These are phyloP conservation scores for Pyrocephalus nanus DNA, from an alignment of 2,797 vertebrate species.

Conservation along the genomic window DNA sequence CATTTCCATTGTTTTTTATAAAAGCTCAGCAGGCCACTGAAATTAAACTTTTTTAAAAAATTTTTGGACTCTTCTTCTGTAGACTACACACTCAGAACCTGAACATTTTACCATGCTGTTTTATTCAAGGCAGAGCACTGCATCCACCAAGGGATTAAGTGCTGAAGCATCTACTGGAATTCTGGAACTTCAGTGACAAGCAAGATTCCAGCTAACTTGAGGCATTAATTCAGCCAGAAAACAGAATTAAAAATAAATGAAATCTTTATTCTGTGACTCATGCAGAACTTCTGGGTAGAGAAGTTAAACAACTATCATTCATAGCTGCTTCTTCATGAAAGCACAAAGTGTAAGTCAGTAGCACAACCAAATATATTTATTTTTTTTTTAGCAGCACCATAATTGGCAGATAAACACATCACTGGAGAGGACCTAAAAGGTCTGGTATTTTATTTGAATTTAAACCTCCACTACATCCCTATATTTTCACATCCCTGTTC, in stretches of 20 bases:
- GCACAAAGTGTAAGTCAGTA: not conserved
- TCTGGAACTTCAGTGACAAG: not conserved
- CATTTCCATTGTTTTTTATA: not conserved
- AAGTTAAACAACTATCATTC: not conserved
- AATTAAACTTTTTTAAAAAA: not conserved
- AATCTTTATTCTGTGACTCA: not conserved
- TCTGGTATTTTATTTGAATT: not conserved
- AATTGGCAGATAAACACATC: not conserved
- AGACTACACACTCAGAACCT: not conserved
- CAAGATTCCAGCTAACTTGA: not conserved
- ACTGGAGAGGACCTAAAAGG: not conserved
- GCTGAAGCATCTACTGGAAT: not conserved
- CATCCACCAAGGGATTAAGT: not conserved
- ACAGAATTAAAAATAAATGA: slow-evolving; percentile 15
- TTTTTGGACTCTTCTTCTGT: not conserved
- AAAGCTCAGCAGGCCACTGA: not conserved
- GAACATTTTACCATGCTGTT: not conserved
- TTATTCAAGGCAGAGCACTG: not conserved
- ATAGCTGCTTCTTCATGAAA: not conserved
- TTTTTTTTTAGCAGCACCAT: not conserved
- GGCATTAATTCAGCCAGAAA: slow-evolving; percentile 42
- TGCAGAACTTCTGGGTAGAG: not conserved
- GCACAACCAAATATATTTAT: not conserved
- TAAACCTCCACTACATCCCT: not conserved
- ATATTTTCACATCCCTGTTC: not conserved